Evolutionary conservation across 2,888 invertebrate genomes (phyloP).

Genomic region (Gnatocerus cornutus): DNA sequence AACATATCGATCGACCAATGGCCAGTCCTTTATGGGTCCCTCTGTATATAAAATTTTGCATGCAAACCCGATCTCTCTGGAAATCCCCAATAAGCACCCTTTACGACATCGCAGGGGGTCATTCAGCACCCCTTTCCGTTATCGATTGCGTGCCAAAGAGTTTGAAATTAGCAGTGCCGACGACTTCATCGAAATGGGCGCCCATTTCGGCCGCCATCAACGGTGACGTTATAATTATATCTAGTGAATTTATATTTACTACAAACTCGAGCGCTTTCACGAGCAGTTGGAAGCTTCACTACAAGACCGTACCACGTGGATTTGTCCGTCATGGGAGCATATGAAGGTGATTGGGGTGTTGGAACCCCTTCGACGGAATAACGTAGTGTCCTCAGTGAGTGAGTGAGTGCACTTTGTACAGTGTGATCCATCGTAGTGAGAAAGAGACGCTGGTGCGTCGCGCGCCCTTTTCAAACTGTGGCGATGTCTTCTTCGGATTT

Average conservation of each 20-base stretch:
- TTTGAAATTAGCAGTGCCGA: slow-evolving; percentile 18
- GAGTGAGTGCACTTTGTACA: slow-evolving; percentile 40
- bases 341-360: slow-evolving; percentile 24
- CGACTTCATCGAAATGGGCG: slow-evolving; percentile 46
- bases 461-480: slow-evolving; percentile 40
- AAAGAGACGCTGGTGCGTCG: slow-evolving; percentile 27
- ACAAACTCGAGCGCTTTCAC: slow-evolving; percentile 47
- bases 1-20: too few species aligned
- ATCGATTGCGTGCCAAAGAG: too few species aligned
- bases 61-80: too few species aligned
- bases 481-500: slow-evolving; percentile 51
- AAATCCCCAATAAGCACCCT: too few species aligned
- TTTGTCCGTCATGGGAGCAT: slow-evolving; percentile 26
- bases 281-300: slow-evolving; percentile 41
- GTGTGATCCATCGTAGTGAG: slow-evolving; percentile 21
- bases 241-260: slow-evolving; percentile 46
- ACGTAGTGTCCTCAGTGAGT: slow-evolving; percentile 20
- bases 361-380: slow-evolving; percentile 23
- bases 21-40: too few species aligned
- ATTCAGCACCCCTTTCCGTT: too few species aligned
- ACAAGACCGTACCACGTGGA: slow-evolving; percentile 41
- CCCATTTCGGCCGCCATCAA: slow-evolving; percentile 32
- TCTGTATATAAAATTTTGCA: too few species aligned
- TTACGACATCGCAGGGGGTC: too few species aligned
- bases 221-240: slow-evolving; percentile 47